Evolutionary conservation across 2,888 invertebrate genomes (phyloP).

Genomic region (Eupithecia subfuscata): DNA sequence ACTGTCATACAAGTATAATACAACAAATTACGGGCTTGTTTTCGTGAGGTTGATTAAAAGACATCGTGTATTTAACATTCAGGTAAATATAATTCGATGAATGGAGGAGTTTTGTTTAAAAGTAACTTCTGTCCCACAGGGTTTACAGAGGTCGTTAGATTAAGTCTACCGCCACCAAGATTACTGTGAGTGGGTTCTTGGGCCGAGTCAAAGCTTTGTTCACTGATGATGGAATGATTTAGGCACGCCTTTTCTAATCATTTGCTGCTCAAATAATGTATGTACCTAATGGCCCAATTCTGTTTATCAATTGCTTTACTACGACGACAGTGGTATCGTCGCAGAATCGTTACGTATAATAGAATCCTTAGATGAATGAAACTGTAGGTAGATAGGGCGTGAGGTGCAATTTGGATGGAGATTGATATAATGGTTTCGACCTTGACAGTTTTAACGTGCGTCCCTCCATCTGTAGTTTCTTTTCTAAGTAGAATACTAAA

Average conservation of each 20-base stretch:
- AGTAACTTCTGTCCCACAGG: constrained; percentile 62
- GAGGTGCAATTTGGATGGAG: not conserved
- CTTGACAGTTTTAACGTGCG: not conserved
- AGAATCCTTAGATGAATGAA: not conserved
- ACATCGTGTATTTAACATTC: not conserved
- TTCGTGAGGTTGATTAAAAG: not conserved
- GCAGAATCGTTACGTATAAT: not conserved
- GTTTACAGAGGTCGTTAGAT: constrained; percentile 70
- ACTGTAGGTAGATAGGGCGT: not conserved
- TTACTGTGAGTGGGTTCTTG: constrained; percentile 69
- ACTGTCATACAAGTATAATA: constrained; percentile 44
- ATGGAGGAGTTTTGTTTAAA: constrained; percentile 57
- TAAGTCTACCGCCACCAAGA: constrained; percentile 65
- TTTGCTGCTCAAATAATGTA: constrained; percentile 54
- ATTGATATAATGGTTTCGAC: not conserved
- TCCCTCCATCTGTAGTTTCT: no score
- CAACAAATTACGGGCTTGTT: not conserved
- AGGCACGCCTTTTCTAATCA: constrained; percentile 76
- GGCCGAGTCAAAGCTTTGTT: constrained; percentile 61
- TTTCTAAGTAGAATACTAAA: no score
- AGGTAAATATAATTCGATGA: constrained; percentile 12
- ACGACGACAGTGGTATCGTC: not conserved
- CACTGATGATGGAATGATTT: constrained; percentile 57
- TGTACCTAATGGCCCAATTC: not conserved
- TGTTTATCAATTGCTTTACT: not conserved